Conservation (phyloP, 2,113 vertebrate species). For the Pelobates fuscus region DNA sequence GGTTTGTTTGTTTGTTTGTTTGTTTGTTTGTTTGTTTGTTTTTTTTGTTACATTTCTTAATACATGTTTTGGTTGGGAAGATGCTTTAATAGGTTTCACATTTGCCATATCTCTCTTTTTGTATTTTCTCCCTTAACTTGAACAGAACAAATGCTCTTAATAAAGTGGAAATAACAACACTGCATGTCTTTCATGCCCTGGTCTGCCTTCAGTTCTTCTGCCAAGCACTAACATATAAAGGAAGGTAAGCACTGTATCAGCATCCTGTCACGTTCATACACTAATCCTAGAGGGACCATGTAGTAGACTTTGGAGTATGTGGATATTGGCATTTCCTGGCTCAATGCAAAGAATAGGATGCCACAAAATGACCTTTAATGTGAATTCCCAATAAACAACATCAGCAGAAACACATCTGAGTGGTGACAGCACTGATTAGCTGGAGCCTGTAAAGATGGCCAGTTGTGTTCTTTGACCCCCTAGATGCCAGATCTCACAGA, state of each 20-base stretch:
- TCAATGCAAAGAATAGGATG: conserved; percentile 42
- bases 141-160: too few species aligned
- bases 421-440: conserved; percentile 44
- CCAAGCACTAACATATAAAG: too few species aligned
- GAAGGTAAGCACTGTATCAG: background rate
- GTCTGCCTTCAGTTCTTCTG: too few species aligned
- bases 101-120: too few species aligned
- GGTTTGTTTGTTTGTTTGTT: too few species aligned
- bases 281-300: background rate
- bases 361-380: conserved; percentile 25
- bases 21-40: too few species aligned
- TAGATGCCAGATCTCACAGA: conserved; percentile 23
- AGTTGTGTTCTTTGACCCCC: conserved; percentile 33
- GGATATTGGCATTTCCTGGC: conserved; percentile 52
- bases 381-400: conserved; percentile 25
- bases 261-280: conserved; percentile 4
- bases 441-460: conserved; percentile 25
- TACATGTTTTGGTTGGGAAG: too few species aligned
- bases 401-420: conserved; percentile 53
- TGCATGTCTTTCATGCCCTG: too few species aligned
- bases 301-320: conserved; percentile 4
- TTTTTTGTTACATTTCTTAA: too few species aligned
- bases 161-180: too few species aligned
- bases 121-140: too few species aligned
- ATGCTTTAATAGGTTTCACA: too few species aligned